Base-by-base conservation (phyloP, 2,797 vertebrate species). In the Acrocephalus scirpaceus region DNA sequence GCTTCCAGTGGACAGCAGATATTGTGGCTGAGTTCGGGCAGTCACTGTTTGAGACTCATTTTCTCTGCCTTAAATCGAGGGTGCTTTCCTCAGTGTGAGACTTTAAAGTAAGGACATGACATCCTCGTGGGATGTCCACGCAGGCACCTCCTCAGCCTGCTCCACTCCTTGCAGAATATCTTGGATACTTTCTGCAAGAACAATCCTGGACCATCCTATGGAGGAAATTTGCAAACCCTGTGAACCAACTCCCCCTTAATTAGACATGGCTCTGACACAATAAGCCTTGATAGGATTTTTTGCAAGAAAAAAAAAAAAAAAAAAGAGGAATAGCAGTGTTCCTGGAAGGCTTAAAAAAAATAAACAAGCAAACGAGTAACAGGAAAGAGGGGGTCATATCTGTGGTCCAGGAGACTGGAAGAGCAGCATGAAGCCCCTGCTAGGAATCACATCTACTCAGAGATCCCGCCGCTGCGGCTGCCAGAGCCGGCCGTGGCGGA, bases 1-100 rank as follows among this genome's bases (percentile, higher is more conserved):
- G 15, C 29, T 54, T 23, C 36, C 69, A 16, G 9, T 1, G 26
- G 32, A 9, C 1, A 53, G 32, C 36, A 85, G 27, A 50, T 32
- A 34, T 2, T 50, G 15, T 54, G 42, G 5, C 19, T 83, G 36
- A 16, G 5, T 47, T 65, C 0, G 0, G 22, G 14, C 5, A 47
- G 40, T 25, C n/a, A 9, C 4, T 65, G 2, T 32, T 14, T 36
- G 29, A 53, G 16, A 22, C 6, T 73, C 30, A 2, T 22, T 36
- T 86, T 72, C n/a, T 54, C 54, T 70, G n/a, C 42, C 56, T 77
- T 54, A 48, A 61, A 42, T 61, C 10, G 14, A 32, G 21, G 26
- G 17, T 27, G 7, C 19, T 90, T 77, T 36, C 32, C 48, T 54
- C 45, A 6, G 4, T 7, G 29, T 9, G n/a, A 66, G 18, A 16